Evolutionary conservation across 30 jellyfish, hydroid and myxozoan species (phyloP), one percentile per base, ranked within the genome.

Genomic region (Aurelia aurita complex sp. Pacific): DNA sequence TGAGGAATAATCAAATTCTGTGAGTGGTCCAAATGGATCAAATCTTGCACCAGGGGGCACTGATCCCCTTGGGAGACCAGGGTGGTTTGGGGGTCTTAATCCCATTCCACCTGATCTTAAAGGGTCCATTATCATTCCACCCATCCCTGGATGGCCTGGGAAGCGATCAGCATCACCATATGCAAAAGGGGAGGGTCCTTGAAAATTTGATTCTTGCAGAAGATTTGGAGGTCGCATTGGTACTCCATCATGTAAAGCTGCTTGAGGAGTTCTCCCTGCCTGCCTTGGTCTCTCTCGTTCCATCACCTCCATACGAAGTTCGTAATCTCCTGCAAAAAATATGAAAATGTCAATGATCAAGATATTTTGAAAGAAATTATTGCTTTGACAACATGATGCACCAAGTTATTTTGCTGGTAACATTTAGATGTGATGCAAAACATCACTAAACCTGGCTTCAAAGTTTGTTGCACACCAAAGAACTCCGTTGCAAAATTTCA

Each of bases 1-100:
- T 13, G 91, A 35, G 4, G 74, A 23, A 60, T 82, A 36, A 23
- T 82, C 91, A 82, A 82, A 82, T 70, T 82, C 94, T 61, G 94
- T 76, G 15, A 74, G 60, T 61, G 94, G 94, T 15, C 94, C 94
- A 74, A 71, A 74, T 61, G 94, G 94, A 54, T 85, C 94, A 85
- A 85, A 85, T 32, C 94, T 74, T 43, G 94, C 94, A 43, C 94
- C 94, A 62, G 94, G 94, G 19, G 88, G 88, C 5, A 74, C 94
- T 35, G 88, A 64, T 19, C 94, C 88, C 43, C 88, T 74, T 74
- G 94, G 94, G 36, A 85, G 65, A n/a, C 91, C 91, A 68, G 91
- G 91, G 8, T 33, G 42, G 38, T 50, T 52, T 70, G 91, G 91
- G 17, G 85, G 91, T 59, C 85, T 70, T n/a, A 82, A 71, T 32